Percentiles rank a stretch among this genome's conserved stretches.
phyloP scores from a whole-genome alignment of 2,113 vertebrate species.

The Lathamus discolor region DNA sequence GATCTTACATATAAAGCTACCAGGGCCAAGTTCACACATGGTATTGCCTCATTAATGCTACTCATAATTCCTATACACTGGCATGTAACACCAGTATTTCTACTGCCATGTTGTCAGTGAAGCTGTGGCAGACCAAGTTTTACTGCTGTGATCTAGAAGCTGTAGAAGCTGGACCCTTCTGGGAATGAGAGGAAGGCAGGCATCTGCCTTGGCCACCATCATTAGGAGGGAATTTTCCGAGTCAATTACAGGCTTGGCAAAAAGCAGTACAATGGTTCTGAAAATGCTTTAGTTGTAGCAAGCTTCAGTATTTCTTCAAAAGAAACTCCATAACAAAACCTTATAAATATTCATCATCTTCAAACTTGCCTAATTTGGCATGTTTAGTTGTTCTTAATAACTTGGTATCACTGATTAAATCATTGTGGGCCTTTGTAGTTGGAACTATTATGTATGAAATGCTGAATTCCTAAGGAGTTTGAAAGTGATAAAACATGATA shows the following conservation, averaged over 20 bases:
- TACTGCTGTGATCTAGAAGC: background rate
- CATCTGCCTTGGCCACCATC: background rate
- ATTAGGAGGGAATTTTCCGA: background rate
- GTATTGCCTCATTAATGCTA: background rate
- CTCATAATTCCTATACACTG: background rate
- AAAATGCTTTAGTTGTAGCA: background rate
- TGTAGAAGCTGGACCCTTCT: background rate
- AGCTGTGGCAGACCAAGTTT: background rate
- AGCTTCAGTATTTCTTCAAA: constrained; percentile 13
- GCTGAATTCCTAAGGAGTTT: constrained; percentile 7
- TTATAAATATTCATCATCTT: constrained; percentile 37
- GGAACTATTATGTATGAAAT: constrained; percentile 19
- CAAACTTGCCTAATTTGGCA: background rate
- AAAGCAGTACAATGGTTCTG: background rate
- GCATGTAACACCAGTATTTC: background rate
- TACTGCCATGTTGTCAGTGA: background rate
- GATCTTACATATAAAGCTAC: background rate
- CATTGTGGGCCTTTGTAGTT: constrained; percentile 4
- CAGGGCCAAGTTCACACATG: background rate
- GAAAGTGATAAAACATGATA: constrained; percentile 27
- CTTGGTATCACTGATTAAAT: constrained; percentile 34
- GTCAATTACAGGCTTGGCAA: background rate
- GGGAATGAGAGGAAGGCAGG: background rate
- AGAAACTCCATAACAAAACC: background rate
- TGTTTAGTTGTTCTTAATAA: constrained; percentile 38